Evolutionary conservation across 2,888 invertebrate species (phyloP).

Genomic region (Harpagoxenus sublaevis): DNA sequence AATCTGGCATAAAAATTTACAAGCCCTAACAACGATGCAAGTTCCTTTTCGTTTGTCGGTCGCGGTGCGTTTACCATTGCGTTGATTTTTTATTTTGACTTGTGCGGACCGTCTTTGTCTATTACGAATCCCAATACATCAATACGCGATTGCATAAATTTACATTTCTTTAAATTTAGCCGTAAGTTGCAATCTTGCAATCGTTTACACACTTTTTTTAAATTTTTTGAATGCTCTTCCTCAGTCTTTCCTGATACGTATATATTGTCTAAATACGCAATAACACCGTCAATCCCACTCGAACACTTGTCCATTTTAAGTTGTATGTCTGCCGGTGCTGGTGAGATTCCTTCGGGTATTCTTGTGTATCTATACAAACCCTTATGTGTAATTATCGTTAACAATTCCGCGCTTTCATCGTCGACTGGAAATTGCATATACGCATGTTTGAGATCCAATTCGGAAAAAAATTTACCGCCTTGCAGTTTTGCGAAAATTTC

Average conservation of each 20-base stretch:
- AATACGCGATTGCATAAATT: slow-evolving; percentile 68
- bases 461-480: slow-evolving; percentile 72
- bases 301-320: too few species aligned
- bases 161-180: slow-evolving; percentile 71
- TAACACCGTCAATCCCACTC: too few species aligned
- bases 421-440: slow-evolving; percentile 62
- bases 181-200: slow-evolving; percentile 20
- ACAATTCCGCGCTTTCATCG: background rate
- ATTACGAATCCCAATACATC: slow-evolving; percentile 74
- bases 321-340: too few species aligned
- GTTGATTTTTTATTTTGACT: slow-evolving; percentile 61
- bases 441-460: slow-evolving; percentile 65
- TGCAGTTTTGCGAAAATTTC: slow-evolving; percentile 71
- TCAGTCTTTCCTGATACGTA: too few species aligned
- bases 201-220: background rate
- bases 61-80: slow-evolving; percentile 69
- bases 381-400: slow-evolving; percentile 48
- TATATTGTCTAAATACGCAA: too few species aligned
- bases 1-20: slow-evolving; percentile 75
- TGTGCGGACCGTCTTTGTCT: slow-evolving; percentile 71
- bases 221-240: background rate
- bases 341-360: slow-evolving; percentile 43
- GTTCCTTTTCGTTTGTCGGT: slow-evolving; percentile 68
- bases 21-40: slow-evolving; percentile 73
- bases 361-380: slow-evolving; percentile 35